phyloP scores from a whole-genome alignment of 2,113 vertebrate genomes.

The Eulacestoma nigropectus region DNA sequence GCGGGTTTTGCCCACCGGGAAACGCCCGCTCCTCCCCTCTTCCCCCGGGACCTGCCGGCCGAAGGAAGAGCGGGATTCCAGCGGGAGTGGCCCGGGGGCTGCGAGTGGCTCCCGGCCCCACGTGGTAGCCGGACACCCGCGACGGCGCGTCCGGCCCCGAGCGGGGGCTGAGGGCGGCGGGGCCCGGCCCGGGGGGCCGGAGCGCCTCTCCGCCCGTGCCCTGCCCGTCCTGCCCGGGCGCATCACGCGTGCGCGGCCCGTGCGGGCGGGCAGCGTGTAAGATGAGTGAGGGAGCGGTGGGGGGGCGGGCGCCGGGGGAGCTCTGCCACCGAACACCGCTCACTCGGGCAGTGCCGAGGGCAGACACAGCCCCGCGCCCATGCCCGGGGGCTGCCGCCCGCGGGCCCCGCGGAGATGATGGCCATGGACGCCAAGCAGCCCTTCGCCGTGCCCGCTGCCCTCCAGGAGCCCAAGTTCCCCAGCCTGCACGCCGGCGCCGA shows the following conservation, averaged over 20 bases:
- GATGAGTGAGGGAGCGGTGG: constrained; percentile 75
- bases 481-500: constrained; percentile 86
- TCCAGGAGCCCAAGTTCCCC: constrained; percentile 90
- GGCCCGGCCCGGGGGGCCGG: background rate
- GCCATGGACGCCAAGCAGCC: constrained; percentile 94
- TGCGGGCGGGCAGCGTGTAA: constrained; percentile 79
- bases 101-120: background rate
- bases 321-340: constrained; percentile 73
- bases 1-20: background rate
- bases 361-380: constrained; percentile 69
- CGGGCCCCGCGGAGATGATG: constrained; percentile 83
- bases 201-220: background rate
- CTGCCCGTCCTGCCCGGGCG: background rate
- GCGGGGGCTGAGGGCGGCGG: background rate
- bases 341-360: constrained; percentile 77
- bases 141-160: background rate
- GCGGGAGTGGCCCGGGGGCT: too few relatives aligned
- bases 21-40: background rate
- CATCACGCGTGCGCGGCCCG: constrained; percentile 62
- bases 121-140: too few relatives aligned
- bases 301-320: constrained; percentile 70
- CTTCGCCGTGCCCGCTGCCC: constrained; percentile 87
- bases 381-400: constrained; percentile 78
- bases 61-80: background rate
- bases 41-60: background rate